Base-by-base conservation (phyloP, 2,113 vertebrate genomes). In the Diadophis punctatus region DNA sequence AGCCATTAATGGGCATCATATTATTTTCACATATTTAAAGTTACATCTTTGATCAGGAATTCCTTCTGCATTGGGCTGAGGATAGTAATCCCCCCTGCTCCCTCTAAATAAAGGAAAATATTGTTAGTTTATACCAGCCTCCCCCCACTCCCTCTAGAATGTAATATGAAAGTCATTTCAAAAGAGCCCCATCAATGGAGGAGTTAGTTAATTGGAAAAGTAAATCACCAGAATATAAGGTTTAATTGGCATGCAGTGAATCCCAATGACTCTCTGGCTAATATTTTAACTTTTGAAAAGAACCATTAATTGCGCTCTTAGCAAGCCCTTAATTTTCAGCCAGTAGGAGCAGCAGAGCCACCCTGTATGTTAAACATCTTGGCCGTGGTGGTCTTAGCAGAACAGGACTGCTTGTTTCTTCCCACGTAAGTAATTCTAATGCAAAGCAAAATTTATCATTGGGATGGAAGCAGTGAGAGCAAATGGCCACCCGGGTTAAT, bases 151-250 rank as follows among this genome's bases (percentile, higher is more conserved):
- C 9, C 3, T 20, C 30, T 5, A 12, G n/a, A 49, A 49, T 93
- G 48, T 93, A 92, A 93, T 89, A 87, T 23, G 86, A 87, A 94
- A 87, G 51, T 63, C 55, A 86, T 63, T 93, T 95, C 94, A 93
- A 93, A 93, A 90, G 91, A 95, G 39, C 94, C 90, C 80, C 93
- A 92, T 74, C 95, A 95, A 55, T 86, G 92, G 88, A 94, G 92
- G 53, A 63, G 88, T 30, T 48, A 91, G 89, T 90, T 94, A 93
- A 95, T 94, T 94, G 56, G 74, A 93, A 94, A 95, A 96, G 88
- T 87, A 94, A 46, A 84, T 90, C 93, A 87, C 94, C 87, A 53
- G 91, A 90, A 95, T 85, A 94, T 96, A 87, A 30, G 46, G 80
- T 90, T 93, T 95, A 96, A 96, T 80, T 95, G 90, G 30, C 39